phyloP scores from a whole-genome alignment of 2,113 vertebrate genomes.

The Lepidothrix coronata region DNA sequence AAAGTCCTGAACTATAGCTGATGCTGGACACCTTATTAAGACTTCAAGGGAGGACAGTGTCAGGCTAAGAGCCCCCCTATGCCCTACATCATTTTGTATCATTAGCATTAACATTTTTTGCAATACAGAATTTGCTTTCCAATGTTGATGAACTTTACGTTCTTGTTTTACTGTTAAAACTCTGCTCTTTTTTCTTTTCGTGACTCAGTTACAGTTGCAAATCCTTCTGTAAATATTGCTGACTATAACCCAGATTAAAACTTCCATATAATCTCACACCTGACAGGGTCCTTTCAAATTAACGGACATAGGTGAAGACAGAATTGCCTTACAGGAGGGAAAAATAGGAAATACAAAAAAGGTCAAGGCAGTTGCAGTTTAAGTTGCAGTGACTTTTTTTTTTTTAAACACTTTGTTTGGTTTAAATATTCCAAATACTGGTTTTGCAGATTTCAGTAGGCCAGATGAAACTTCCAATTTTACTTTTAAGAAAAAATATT shows the following conservation, averaged over 20 bases:
- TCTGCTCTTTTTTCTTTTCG: not conserved
- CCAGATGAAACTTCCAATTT: slow-evolving; percentile 42
- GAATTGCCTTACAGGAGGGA: not conserved
- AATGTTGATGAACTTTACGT: not conserved
- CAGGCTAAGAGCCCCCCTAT: not conserved
- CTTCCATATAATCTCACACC: not conserved
- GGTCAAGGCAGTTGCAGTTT: slow-evolving; percentile 40
- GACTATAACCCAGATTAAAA: not conserved
- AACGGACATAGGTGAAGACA: not conserved
- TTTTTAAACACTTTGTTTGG: not conserved
- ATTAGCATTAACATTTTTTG: not conserved
- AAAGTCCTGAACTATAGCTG: not conserved
- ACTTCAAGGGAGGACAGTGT: slow-evolving; percentile 2
- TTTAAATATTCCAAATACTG: slow-evolving; percentile 23
- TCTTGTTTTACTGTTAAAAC: not conserved
- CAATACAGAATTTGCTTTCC: not conserved
- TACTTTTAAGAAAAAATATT: not conserved
- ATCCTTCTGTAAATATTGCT: not conserved
- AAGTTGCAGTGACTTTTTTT: slow-evolving; percentile 3
- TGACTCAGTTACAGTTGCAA: not conserved
- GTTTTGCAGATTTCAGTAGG: slow-evolving; percentile 51
- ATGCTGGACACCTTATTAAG: not conserved
- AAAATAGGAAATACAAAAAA: not conserved
- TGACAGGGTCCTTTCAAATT: not conserved
- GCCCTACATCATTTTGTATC: not conserved